Percentiles rank a stretch among this genome's conserved stretches.
phyloP scores from a whole-genome alignment of 2,888 invertebrate species.

The Labia minor region DNA sequence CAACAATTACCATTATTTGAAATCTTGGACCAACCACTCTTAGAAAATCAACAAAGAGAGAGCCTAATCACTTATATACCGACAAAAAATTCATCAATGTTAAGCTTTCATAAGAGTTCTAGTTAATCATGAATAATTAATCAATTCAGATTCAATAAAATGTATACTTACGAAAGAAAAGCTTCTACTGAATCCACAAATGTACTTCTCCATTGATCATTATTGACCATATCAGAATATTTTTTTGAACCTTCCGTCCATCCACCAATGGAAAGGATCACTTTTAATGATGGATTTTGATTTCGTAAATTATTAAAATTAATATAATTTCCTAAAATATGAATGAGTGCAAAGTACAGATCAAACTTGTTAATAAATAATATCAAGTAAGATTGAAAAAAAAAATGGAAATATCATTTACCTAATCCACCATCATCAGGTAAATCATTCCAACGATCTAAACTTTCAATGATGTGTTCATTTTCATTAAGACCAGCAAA shows the following conservation, averaged over 20 bases:
- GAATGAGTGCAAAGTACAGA: no score
- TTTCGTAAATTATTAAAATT: constrained; percentile 54
- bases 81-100: no score
- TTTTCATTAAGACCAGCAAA: background rate
- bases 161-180: constrained; percentile 52
- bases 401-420: background rate
- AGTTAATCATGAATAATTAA: no score
- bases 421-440: background rate
- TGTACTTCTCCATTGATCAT: constrained; percentile 59
- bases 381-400: no score
- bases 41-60: no score
- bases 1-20: no score
- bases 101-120: no score
- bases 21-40: no score
- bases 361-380: no score
- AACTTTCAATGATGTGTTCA: background rate
- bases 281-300: constrained; percentile 56
- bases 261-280: constrained; percentile 75
- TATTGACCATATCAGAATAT: constrained; percentile 83
- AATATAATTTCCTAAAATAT: constrained; percentile 42
- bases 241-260: constrained; percentile 88
- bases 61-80: no score
- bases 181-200: constrained; percentile 59
- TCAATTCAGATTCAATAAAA: no score
- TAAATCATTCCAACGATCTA: background rate